Conservation (phyloP, 2,113 vertebrate genomes). For the Thymallus thymallus region DNA sequence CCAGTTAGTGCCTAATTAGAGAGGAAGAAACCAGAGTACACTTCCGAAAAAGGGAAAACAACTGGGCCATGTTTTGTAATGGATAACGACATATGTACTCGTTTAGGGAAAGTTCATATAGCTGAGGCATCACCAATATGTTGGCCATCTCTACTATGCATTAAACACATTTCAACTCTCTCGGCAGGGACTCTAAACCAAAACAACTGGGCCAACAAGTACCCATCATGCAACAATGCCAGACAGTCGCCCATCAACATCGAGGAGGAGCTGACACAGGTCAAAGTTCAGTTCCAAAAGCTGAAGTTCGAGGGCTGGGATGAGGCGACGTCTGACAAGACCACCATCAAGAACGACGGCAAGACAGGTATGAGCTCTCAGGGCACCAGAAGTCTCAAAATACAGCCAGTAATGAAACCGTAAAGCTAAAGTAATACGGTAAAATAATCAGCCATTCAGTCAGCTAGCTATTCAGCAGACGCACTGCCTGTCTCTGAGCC, state of each 20-base stretch:
- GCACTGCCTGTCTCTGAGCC: neutral
- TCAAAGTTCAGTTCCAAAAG: constrained; percentile 89
- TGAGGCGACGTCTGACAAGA: constrained; percentile 71
- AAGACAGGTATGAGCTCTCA: constrained; percentile 84
- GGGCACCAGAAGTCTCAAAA: no score
- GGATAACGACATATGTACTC: no score
- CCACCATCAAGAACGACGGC: constrained; percentile 88
- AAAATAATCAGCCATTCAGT: no score
- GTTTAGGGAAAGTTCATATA: no score
- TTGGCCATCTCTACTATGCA: neutral
- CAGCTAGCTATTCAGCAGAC: no score
- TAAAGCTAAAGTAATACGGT: no score
- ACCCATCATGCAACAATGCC: constrained; percentile 89
- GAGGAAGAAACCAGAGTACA: no score
- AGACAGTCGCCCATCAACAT: constrained; percentile 96
- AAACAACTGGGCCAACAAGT: constrained; percentile 93
- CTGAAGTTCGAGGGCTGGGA: constrained; percentile 89
- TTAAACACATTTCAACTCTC: neutral
- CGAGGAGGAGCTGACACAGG: constrained; percentile 88
- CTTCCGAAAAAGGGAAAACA: neutral
- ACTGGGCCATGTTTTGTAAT: no score
- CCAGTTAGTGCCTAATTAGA: neutral
- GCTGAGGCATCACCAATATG: no score
- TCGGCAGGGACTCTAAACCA: constrained; percentile 88
- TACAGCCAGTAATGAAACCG: no score